Conservation (phyloP, 2,888 invertebrate species). For the Netelia virgata region DNA sequence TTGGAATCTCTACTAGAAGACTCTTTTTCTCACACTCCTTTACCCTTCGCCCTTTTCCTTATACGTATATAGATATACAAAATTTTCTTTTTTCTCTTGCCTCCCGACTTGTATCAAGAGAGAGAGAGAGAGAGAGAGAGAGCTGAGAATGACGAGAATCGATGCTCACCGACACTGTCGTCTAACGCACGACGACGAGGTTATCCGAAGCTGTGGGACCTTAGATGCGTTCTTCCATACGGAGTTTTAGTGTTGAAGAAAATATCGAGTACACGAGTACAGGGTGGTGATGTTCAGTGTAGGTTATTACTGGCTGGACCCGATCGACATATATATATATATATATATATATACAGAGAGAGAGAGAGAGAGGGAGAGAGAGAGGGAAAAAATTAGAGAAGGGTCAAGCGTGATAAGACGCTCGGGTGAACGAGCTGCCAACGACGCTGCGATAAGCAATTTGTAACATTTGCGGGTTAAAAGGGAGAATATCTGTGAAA, state of each 20-base stretch:
- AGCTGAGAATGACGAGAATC: constrained; percentile 47
- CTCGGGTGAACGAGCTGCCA: constrained; percentile 76
- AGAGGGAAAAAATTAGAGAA: constrained; percentile 74
- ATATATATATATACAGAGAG: background rate
- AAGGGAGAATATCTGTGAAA: constrained; percentile 23
- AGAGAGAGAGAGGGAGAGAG: constrained; percentile 24
- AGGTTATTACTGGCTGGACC: constrained; percentile 8
- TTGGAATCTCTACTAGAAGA: constrained; percentile 24
- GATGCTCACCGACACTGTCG: constrained; percentile 42
- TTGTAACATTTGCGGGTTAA: constrained; percentile 79
- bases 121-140: constrained; percentile 3
- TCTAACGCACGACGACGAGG: constrained; percentile 1
- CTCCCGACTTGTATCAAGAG: constrained; percentile 9
- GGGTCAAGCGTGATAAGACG: constrained; percentile 80
- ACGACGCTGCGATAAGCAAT: constrained; percentile 82
- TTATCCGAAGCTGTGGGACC: constrained; percentile 21
- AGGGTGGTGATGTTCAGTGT: background rate
- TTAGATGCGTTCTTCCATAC: background rate
- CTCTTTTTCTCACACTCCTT: constrained; percentile 23
- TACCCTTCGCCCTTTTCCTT: constrained; percentile 15
- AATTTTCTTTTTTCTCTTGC: constrained; percentile 22
- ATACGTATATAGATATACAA: background rate
- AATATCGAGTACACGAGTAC: background rate
- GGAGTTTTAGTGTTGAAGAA: constrained; percentile 2
- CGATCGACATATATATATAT: constrained; percentile 22